A percentile compares a stretch with the other conserved stretches of the same genome.
These are phyloP conservation scores for Cygnus buccinator DNA, from an alignment of 2,113 vertebrate species.

Conservation along the genomic window DNA sequence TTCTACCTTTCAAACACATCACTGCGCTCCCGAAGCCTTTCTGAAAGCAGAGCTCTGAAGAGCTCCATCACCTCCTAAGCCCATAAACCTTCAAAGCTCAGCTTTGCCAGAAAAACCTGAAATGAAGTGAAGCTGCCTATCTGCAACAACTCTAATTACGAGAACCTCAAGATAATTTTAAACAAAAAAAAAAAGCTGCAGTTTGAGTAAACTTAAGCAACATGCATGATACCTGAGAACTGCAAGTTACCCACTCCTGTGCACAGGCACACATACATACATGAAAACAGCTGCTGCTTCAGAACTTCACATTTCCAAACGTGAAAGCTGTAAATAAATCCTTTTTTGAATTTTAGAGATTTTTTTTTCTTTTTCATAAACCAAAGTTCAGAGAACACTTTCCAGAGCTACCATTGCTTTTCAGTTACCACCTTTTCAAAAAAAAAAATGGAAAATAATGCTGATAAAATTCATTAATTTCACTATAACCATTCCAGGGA, in stretches of 20 bases:
- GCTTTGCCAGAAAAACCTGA: not conserved
- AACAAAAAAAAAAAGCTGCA: not conserved
- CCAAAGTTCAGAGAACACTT: not conserved
- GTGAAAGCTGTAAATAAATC: not conserved
- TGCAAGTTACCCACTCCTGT: conserved; percentile 2
- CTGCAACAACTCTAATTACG: not conserved
- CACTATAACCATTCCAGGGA: not conserved
- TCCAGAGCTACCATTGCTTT: not conserved
- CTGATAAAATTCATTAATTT: not conserved
- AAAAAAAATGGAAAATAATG: not conserved
- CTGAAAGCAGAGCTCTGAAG: not conserved
- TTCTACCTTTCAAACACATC: conserved; percentile 64
- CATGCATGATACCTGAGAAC: not conserved
- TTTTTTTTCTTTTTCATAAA: not conserved
- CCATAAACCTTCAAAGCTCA: conserved; percentile 7
- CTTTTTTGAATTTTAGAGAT: no score
- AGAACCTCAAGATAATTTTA: not conserved
- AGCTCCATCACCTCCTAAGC: not conserved
- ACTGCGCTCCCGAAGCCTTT: not conserved
- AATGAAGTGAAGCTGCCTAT: not conserved
- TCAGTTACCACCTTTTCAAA: not conserved
- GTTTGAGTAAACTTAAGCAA: not conserved
- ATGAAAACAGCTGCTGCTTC: not conserved
- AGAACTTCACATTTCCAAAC: conserved; percentile 37
- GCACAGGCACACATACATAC: not conserved